Evolutionary conservation across 2,113 vertebrate genomes (phyloP).

Genomic region (Oncorhynchus gorbuscha): DNA sequence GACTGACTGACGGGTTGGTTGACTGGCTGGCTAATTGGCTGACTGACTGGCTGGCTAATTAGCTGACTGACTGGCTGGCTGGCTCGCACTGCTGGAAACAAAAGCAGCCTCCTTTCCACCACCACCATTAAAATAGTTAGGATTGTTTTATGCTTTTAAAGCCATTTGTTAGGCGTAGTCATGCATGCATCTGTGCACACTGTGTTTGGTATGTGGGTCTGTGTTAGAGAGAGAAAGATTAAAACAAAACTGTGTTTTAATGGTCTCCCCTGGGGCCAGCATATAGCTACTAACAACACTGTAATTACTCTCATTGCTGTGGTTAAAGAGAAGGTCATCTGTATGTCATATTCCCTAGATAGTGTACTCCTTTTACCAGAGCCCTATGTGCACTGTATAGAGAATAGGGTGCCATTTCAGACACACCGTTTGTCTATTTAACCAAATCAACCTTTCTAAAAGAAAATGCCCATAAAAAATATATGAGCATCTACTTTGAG

Average conservation of each 20-base stretch:
- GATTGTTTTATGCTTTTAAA: conserved; percentile 19
- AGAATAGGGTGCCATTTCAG: no score
- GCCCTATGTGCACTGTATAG: no score
- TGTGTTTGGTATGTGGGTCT: conserved; percentile 38
- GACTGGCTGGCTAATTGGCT: no score
- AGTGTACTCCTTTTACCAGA: not conserved
- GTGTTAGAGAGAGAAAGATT: conserved; percentile 3
- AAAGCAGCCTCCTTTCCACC: no score
- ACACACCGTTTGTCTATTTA: no score
- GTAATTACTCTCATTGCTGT: conserved; percentile 57
- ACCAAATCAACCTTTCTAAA: not conserved
- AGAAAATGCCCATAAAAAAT: not conserved
- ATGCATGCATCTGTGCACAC: conserved; percentile 29
- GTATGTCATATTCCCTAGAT: not conserved
- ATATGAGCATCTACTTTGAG: not conserved
- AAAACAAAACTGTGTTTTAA: conserved; percentile 52
- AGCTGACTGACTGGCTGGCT: no score
- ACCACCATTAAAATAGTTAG: not conserved
- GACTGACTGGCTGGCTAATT: no score
- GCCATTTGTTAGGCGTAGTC: conserved; percentile 52
- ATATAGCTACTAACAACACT: conserved; percentile 32
- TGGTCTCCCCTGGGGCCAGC: conserved; percentile 49
- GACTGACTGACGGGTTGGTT: no score
- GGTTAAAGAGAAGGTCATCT: conserved; percentile 44
- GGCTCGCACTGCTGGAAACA: no score